These are phyloP conservation scores for Lasioglossum malachurum DNA, from an alignment of 2,888 invertebrate genomes.

Conservation along the genomic window DNA sequence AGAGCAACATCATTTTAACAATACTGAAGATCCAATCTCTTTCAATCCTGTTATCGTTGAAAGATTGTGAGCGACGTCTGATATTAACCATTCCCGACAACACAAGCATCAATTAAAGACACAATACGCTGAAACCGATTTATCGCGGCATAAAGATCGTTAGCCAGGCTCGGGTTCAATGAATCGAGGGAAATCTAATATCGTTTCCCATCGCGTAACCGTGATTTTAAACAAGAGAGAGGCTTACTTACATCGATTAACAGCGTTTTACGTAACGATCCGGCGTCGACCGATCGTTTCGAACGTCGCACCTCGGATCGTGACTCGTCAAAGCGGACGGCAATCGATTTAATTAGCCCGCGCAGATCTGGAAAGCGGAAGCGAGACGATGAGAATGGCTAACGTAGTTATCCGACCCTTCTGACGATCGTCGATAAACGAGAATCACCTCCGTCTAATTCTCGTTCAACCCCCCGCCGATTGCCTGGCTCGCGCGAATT, in stretches of 20 bases:
- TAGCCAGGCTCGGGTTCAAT: neutral
- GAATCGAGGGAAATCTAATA: slow-evolving; percentile 23
- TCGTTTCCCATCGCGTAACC: slow-evolving; percentile 12
- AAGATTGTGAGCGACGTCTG: neutral
- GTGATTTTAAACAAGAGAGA: slow-evolving; percentile 28
- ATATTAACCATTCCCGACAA: neutral
- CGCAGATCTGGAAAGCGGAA: slow-evolving; percentile 62
- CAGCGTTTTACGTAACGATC: neutral
- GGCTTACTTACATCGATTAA: slow-evolving; percentile 26
- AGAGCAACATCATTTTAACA: neutral
- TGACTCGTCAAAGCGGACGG: slow-evolving; percentile 10
- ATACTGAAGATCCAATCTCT: neutral
- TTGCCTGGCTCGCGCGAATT: slow-evolving; percentile 32
- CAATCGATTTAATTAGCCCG: slow-evolving; percentile 69
- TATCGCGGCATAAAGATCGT: neutral
- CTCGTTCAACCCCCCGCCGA: slow-evolving; percentile 32
- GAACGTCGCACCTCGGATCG: slow-evolving; percentile 22
- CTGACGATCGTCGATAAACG: slow-evolving; percentile 70
- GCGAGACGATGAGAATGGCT: slow-evolving; percentile 55
- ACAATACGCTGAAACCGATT: neutral
- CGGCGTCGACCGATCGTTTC: slow-evolving; percentile 15
- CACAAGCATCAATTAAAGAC: neutral
- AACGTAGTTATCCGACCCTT: slow-evolving; percentile 69
- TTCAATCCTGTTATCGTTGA: neutral
- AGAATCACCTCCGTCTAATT: slow-evolving; percentile 65